These are phyloP conservation scores for Ptilorrhoa leucosticta DNA, from an alignment of 2,113 vertebrate genomes.

Conservation along the genomic window DNA sequence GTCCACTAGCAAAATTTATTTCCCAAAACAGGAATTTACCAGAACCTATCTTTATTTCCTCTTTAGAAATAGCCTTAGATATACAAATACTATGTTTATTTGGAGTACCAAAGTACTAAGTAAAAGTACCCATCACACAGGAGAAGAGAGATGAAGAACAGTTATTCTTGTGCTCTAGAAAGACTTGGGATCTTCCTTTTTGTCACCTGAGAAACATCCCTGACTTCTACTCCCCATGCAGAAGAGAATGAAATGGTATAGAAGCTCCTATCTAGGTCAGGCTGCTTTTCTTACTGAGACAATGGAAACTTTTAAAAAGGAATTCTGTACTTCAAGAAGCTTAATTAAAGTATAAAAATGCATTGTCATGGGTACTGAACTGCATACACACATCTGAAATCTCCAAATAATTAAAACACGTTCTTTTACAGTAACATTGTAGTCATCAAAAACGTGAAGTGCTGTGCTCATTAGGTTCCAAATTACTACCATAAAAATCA, in stretches of 20 bases:
- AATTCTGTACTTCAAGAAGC: conserved; percentile 10
- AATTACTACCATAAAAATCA: conserved; percentile 37
- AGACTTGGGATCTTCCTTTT: conserved; percentile 21
- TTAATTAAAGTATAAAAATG: conserved; percentile 56
- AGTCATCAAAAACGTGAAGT: conserved; percentile 40
- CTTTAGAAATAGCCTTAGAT: neutral
- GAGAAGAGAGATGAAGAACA: neutral
- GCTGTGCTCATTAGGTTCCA: neutral
- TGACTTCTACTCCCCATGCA: conserved; percentile 18
- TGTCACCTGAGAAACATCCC: conserved; percentile 33
- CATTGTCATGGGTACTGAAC: conserved; percentile 46
- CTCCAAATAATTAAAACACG: conserved; percentile 21
- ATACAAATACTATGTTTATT: neutral
- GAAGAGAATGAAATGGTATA: neutral
- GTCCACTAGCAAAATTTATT: neutral
- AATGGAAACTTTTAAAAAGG: conserved; percentile 25
- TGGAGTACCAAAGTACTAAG: neutral
- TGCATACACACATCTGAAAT: conserved; percentile 2
- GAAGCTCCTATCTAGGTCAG: conserved; percentile 49
- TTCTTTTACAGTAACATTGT: conserved; percentile 14
- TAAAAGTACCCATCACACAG: neutral
- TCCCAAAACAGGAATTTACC: neutral
- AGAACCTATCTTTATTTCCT: neutral
- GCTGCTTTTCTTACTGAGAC: conserved; percentile 24
- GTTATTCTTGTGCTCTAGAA: neutral